Evolutionary conservation across 2,113 vertebrate species (phyloP).

Genomic region (Guaruba guarouba): DNA sequence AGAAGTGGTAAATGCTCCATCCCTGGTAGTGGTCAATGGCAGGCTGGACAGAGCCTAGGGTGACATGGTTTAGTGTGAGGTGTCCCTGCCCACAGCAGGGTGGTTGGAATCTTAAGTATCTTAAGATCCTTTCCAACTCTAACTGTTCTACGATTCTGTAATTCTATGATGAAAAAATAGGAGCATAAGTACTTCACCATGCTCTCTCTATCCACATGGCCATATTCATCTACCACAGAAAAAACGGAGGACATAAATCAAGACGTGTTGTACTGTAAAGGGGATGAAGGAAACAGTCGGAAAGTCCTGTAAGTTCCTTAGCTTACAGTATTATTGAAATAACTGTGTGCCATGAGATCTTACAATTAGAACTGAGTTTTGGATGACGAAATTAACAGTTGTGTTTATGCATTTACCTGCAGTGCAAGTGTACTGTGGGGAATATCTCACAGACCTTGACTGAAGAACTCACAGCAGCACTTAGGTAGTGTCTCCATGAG

Average conservation of each 20-base stretch:
- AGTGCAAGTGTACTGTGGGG: background rate
- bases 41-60: too few relatives aligned
- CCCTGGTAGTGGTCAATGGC: too few relatives aligned
- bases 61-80: too few relatives aligned
- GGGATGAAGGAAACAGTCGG: background rate
- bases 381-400: background rate
- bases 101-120: too few relatives aligned
- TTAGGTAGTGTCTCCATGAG: background rate
- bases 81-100: too few relatives aligned
- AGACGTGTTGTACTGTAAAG: background rate
- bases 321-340: background rate
- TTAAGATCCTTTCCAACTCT: too few relatives aligned
- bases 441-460: background rate
- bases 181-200: background rate
- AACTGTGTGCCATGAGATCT: background rate
- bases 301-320: background rate
- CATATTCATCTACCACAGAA: background rate
- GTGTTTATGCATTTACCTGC: background rate
- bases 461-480: background rate
- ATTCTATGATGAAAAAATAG: background rate
- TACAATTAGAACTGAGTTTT: background rate
- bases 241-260: background rate
- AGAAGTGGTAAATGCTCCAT: too few relatives aligned
- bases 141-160: too few relatives aligned
- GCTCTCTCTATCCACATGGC: background rate